Base-by-base conservation (phyloP, 1,140 invertebrate species). In the Cotesia vestalis region DNA sequence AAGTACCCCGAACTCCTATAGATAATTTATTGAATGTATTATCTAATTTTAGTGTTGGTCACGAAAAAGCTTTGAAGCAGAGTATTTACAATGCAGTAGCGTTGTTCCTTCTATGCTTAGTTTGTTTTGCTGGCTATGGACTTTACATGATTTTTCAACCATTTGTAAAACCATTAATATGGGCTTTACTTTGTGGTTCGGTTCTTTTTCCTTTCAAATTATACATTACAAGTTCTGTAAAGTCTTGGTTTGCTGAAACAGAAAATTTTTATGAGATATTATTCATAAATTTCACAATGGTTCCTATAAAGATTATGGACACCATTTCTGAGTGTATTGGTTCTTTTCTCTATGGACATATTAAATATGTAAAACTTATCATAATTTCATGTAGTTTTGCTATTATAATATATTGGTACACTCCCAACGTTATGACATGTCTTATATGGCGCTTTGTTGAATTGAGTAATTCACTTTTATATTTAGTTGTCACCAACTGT, bases 141-240 rank as follows among this genome's bases (percentile, higher is more conserved):
- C 89, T 97, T 12, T 97, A 95, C 81, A 90, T 93, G 73, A 92
- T 96, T 61, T 84, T 98, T 4, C 92, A 95, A 80, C 95, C 96
- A 0, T 99, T 98, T 85, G 90, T 98, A 14, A 93, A 95, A 78
- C 95, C 97, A 0, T 81, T 99, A 40, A 89, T 98, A 71, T 99
- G 97, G 97, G 96, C 97, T 4, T 86, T 98, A 60, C 84, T 99
- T 12, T 95, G 96, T 83, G 96, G 96, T 11, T 95, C 94, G 6
- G 92, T 96, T 46, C 88, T 98, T 34, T 94, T 96, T 84, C 96
- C 96, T 0, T 93, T 97, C 76, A 98, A 98, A 80, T 89, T 91
- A 69, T 91, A 90, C 38, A 80, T 96, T 11, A 91, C 92, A 4
- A 90, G 89, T 20, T 88, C 88, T 75, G 88, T 94, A 60, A 89